phyloP scores from a whole-genome alignment of 1,140 invertebrate species.

The Neodiprion pinetum region DNA sequence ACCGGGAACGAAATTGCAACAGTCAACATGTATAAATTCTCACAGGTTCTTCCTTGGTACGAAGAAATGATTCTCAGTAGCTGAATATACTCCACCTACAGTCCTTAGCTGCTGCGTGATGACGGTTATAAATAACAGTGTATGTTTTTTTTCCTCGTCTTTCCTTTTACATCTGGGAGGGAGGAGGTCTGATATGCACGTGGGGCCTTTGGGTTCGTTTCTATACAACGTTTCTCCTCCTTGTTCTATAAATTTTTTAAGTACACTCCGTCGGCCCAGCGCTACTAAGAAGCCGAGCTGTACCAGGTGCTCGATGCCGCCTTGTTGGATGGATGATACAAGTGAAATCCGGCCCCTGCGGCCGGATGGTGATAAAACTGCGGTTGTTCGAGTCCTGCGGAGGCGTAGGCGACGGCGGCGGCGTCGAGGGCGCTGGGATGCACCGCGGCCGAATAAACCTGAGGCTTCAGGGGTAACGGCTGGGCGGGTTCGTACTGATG shows the following conservation, averaged over 20 bases:
- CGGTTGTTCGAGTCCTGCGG: constrained; percentile 72
- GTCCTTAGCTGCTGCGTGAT: too few relatives aligned
- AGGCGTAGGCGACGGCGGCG: constrained; percentile 62
- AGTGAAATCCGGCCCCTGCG: constrained; percentile 81
- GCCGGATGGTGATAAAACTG: constrained; percentile 82
- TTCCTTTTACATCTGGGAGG: neutral
- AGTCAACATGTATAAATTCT: too few relatives aligned
- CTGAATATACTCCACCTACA: too few relatives aligned
- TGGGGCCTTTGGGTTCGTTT: constrained; percentile 35
- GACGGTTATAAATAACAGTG: too few relatives aligned
- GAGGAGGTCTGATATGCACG: constrained; percentile 25
- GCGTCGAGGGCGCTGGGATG: constrained; percentile 67
- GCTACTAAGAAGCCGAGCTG: constrained; percentile 59
- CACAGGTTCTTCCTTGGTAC: too few relatives aligned
- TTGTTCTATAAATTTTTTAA: constrained; percentile 36
- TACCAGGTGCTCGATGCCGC: constrained; percentile 63
- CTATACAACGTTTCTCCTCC: neutral
- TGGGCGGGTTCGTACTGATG: constrained; percentile 72
- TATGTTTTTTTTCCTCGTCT: too few relatives aligned
- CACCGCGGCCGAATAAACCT: constrained; percentile 77
- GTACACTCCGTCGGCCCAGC: constrained; percentile 42
- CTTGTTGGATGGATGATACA: constrained; percentile 82
- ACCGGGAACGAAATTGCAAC: too few relatives aligned
- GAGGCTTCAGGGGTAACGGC: constrained; percentile 87
- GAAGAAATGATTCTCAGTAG: too few relatives aligned